Evolutionary conservation across 2,797 vertebrate species (phyloP).

Genomic region (Bryconaethiops microstoma): DNA sequence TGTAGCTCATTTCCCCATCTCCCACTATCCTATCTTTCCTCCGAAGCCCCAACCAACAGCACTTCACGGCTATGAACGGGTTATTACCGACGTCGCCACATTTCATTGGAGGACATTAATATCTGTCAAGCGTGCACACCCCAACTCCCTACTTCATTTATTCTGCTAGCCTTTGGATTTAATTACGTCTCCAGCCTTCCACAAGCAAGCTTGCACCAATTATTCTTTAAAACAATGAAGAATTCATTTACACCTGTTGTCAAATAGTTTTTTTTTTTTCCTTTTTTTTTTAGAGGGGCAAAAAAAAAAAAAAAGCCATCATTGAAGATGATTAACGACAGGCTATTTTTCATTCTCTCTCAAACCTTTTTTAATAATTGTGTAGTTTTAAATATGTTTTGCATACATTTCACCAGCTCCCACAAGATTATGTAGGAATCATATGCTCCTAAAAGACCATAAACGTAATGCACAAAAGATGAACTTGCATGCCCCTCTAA

Average conservation of each 20-base stretch:
- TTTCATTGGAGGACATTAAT: constrained; percentile 68
- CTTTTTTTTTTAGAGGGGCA: constrained; percentile 1
- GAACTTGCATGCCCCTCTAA: neutral
- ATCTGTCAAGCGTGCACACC: constrained; percentile 71
- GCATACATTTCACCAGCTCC: neutral
- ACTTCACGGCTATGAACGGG: constrained; percentile 58
- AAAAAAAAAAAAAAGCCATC: constrained; percentile 79
- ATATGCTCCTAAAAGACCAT: neutral
- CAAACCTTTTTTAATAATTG: neutral
- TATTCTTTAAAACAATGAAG: constrained; percentile 77
- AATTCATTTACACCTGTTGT: constrained; percentile 84
- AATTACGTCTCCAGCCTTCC: constrained; percentile 79
- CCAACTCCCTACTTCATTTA: constrained; percentile 78
- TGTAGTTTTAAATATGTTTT: neutral
- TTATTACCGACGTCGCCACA: constrained; percentile 68
- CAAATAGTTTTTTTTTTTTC: constrained; percentile 70
- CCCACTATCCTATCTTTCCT: constrained; percentile 15
- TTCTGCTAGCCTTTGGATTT: constrained; percentile 77
- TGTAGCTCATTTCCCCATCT: constrained; percentile 14
- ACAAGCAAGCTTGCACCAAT: constrained; percentile 76
- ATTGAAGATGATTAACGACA: constrained; percentile 77
- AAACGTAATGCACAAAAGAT: neutral
- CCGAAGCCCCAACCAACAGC: constrained; percentile 18
- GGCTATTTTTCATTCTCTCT: constrained; percentile 35
- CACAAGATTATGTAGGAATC: neutral